These are phyloP conservation scores for Fragum sueziense DNA, from an alignment of 2,888 invertebrate species.

Conservation along the genomic window DNA sequence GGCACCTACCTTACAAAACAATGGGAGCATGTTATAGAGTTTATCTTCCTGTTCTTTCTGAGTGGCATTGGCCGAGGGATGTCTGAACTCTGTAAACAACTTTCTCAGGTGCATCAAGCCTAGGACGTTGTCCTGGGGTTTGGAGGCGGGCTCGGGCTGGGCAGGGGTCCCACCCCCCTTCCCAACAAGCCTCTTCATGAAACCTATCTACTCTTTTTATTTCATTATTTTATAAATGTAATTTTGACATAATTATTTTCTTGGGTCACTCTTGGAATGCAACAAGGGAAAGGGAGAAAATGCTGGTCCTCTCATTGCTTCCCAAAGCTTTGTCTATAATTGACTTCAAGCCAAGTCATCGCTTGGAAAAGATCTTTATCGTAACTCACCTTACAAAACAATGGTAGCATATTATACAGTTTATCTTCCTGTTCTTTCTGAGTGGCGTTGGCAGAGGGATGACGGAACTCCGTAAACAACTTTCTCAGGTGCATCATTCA, in stretches of 20 bases:
- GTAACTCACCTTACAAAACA: conserved; percentile 95
- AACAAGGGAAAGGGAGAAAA: too few species aligned
- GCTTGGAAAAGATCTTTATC: too few species aligned
- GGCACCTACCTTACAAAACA: conserved; percentile 98
- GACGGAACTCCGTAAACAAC: conserved; percentile 96
- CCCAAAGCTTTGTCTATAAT: too few species aligned
- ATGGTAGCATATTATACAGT: conserved; percentile 98
- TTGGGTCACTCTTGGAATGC: too few species aligned
- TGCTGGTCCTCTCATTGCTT: too few species aligned
- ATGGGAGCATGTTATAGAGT: conserved; percentile 97
- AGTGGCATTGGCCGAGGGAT: conserved; percentile 86
- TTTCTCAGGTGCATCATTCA: too few species aligned
- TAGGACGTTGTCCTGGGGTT: conserved; percentile 87
- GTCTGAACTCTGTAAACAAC: conserved; percentile 96
- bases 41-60: conserved; percentile 88
- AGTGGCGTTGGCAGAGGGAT: conserved; percentile 86
- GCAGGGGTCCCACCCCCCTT: conserved; percentile 48
- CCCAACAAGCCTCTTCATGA: conserved; percentile 58
- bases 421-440: conserved; percentile 88
- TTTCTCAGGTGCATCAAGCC: conserved; percentile 98
- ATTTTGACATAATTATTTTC: too few species aligned
- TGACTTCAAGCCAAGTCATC: too few species aligned
- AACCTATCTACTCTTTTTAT: conserved; percentile 51
- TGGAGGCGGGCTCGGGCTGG: conserved; percentile 53
- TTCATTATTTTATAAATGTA: too few species aligned